These are phyloP conservation scores for Tetropium fuscum DNA, from an alignment of 2,888 invertebrate genomes.

Conservation along the genomic window DNA sequence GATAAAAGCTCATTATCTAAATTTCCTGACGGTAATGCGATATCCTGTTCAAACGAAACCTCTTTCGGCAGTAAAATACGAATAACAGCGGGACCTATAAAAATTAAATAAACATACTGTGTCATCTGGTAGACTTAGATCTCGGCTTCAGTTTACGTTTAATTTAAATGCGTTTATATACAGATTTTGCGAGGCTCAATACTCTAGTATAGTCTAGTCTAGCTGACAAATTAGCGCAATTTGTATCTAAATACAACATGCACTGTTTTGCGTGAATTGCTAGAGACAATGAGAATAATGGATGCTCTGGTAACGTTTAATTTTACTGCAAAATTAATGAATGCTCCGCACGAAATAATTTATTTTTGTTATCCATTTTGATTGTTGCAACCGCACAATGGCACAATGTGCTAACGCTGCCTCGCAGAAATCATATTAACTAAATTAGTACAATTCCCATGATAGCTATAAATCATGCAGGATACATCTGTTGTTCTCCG, in stretches of 20 bases:
- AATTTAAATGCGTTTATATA: slow-evolving; percentile 18
- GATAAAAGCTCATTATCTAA: slow-evolving; percentile 60
- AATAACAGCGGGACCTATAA: slow-evolving; percentile 48
- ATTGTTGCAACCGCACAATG: neutral
- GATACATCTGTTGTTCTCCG: no score
- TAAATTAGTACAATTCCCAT: neutral
- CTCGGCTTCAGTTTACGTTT: neutral
- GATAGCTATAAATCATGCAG: no score
- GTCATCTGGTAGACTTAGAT: neutral
- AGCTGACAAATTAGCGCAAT: slow-evolving; percentile 18
- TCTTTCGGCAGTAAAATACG: slow-evolving; percentile 42
- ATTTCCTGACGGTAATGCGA: slow-evolving; percentile 57
- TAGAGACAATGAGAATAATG: slow-evolving; percentile 33
- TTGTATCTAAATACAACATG: slow-evolving; percentile 20
- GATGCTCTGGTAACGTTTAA: slow-evolving; percentile 26
- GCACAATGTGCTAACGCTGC: neutral
- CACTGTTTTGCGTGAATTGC: slow-evolving; percentile 23
- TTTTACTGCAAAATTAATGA: slow-evolving; percentile 6
- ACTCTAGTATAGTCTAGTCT: slow-evolving; percentile 5
- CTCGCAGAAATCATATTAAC: neutral
- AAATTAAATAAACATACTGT: slow-evolving; percentile 49
- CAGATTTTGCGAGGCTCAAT: slow-evolving; percentile 7
- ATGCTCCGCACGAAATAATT: slow-evolving; percentile 6
- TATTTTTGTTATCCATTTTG: slow-evolving; percentile 12
- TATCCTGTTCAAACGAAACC: slow-evolving; percentile 51